A percentile compares a stretch with the other conserved stretches of the same genome.
phyloP scores from a whole-genome alignment of 2,113 vertebrate species.

The Ageneiosus marmoratus region DNA sequence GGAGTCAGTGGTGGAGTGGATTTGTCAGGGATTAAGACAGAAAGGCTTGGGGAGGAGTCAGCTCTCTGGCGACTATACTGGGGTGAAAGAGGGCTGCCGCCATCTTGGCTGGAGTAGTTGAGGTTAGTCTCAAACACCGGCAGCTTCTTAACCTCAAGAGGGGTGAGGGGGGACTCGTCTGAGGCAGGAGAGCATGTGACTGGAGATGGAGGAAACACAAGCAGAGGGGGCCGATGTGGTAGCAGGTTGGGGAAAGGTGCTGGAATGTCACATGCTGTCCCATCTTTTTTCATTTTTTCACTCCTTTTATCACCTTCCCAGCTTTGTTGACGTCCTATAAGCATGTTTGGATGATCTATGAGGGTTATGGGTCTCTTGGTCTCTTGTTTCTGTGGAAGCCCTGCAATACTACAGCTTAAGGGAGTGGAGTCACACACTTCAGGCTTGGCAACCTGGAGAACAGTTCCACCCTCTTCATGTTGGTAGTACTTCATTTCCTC shows the following conservation, averaged over 20 bases:
- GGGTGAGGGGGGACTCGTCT: conserved; percentile 93
- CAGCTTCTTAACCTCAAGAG: conserved; percentile 92
- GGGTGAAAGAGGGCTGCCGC: conserved; percentile 85
- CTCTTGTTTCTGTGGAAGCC: conserved; percentile 62
- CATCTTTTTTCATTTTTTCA: conserved; percentile 45
- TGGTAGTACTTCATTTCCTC: conserved; percentile 95
- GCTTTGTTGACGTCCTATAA: conserved; percentile 60
- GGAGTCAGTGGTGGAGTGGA: conserved; percentile 85
- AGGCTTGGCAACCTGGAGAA: conserved; percentile 46
- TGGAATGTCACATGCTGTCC: conserved; percentile 81
- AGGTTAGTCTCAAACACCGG: conserved; percentile 91
- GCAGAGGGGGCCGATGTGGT: conserved; percentile 87
- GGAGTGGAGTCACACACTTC: conserved; percentile 52
- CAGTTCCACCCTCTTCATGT: conserved; percentile 73
- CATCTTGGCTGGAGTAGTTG: conserved; percentile 81
- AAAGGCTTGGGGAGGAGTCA: conserved; percentile 81
- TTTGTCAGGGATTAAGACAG: conserved; percentile 78
- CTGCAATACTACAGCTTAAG: conserved; percentile 1
- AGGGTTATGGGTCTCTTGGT: conserved; percentile 56
- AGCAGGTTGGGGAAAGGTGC: conserved; percentile 95
- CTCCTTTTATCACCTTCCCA: conserved; percentile 21
- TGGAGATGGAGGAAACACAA: conserved; percentile 92
- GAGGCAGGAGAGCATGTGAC: conserved; percentile 93
- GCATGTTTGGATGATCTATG: conserved; percentile 46
- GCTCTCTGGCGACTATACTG: conserved; percentile 82